These are phyloP conservation scores for Ceramica pisi DNA, from an alignment of 2,888 invertebrate genomes.

Conservation along the genomic window DNA sequence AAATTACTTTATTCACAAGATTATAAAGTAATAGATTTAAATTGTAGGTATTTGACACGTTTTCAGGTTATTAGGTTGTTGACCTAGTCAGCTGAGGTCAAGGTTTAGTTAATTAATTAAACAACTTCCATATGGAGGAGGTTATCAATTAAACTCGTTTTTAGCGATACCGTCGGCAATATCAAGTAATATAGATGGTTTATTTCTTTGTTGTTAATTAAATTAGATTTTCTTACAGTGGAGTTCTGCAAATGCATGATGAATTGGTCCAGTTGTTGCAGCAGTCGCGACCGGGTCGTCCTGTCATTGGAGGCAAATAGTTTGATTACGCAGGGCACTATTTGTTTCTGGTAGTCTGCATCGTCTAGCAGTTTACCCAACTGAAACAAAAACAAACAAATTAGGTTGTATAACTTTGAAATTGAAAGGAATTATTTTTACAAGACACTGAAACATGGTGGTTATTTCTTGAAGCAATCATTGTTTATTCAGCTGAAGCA, in stretches of 20 bases:
- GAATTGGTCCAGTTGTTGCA: slow-evolving; percentile 98
- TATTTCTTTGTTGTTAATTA: not conserved
- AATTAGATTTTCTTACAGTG: slow-evolving; percentile 87
- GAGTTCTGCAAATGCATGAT: slow-evolving; percentile 94
- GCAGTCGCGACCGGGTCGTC: slow-evolving; percentile 97
- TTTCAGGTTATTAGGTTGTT: not conserved
- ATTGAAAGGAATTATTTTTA: not conserved
- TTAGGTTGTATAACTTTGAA: not conserved
- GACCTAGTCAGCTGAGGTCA: not conserved
- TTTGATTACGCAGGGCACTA: slow-evolving; percentile 99
- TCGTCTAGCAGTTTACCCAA: slow-evolving; percentile 97
- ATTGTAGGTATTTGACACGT: too few relatives aligned
- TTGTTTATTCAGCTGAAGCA: slow-evolving; percentile 18
- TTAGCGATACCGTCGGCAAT: not conserved
- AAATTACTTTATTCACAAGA: not conserved
- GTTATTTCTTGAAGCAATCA: not conserved
- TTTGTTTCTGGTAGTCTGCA: slow-evolving; percentile 98
- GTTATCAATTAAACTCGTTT: not conserved
- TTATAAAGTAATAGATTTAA: too few relatives aligned
- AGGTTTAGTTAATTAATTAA: not conserved
- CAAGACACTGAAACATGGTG: not conserved
- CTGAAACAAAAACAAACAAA: slow-evolving; percentile 87
- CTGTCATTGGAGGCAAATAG: slow-evolving; percentile 98
- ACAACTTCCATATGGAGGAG: not conserved
- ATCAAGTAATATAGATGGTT: too few relatives aligned